Conservation (phyloP, 2,113 vertebrate species). For the Spilogale gracilis region DNA sequence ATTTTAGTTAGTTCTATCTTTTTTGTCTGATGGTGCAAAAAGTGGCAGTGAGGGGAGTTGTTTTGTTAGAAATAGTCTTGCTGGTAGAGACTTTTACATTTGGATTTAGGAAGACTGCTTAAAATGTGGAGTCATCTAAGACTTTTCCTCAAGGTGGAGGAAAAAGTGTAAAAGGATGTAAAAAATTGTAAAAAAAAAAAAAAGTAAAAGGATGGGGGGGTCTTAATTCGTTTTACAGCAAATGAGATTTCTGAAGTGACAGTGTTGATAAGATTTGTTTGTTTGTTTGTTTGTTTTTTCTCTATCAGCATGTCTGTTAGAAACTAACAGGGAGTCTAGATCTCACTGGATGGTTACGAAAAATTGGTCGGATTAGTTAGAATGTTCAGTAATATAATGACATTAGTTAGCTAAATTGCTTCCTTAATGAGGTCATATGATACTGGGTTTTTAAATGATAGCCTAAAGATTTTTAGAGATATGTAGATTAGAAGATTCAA, state of each 20-base stretch:
- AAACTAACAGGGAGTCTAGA: conserved; percentile 74
- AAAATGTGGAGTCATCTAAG: background rate
- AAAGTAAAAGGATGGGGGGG: no score
- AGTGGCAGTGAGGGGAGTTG: background rate
- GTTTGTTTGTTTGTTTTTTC: background rate
- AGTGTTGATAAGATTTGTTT: conserved; percentile 54
- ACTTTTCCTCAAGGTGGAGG: conserved; percentile 27
- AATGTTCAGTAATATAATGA: conserved; percentile 73
- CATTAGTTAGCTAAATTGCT: conserved; percentile 82
- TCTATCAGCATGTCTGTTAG: conserved; percentile 54
- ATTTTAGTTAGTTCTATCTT: background rate
- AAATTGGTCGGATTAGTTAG: conserved; percentile 76
- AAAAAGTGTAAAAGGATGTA: background rate
- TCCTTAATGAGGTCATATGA: conserved; percentile 77
- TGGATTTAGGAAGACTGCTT: background rate
- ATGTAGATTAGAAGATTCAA: conserved; percentile 68
- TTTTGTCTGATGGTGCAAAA: background rate
- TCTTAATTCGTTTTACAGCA: conserved; percentile 36
- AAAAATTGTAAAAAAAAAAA: no score
- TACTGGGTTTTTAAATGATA: conserved; percentile 77
- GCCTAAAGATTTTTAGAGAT: conserved; percentile 73
- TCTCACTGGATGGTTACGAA: conserved; percentile 79
- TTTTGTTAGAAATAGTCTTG: background rate
- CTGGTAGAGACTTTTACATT: background rate
- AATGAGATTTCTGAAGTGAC: conserved; percentile 61